Evolutionary conservation across 2,888 invertebrate species (phyloP), one percentile per base, ranked within the genome.

Genomic region (Nephrotoma flavescens): DNA sequence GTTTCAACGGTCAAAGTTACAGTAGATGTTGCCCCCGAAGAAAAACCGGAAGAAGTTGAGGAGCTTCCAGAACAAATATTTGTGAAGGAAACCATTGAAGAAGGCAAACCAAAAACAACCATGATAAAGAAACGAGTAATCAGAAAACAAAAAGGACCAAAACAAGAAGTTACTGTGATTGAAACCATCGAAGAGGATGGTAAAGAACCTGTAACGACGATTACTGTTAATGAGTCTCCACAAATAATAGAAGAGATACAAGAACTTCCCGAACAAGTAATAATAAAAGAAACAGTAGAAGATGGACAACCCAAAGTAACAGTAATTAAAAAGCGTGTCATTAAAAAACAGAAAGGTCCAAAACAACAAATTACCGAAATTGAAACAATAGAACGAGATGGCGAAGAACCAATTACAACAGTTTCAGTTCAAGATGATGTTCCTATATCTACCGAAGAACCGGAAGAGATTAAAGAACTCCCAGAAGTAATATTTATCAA

Each of bases 341-440:
- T 90, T 86, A 91, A 89, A 87, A 91, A 90, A 89, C 89, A 89
- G 3, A 90, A 88, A 88, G 92, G 90, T 85, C 87, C 88, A 85
- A 91, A 90, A 89, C 89, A 91, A 83, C 90, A 92, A 88, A 89
- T 91, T 11, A 90, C 90, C 0, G 89, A 90, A 88, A 90, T 92
- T 87, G 89, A 89, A 44, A 91, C 91, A 0, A 88, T 90, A 7
- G 90, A 91, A 87, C 90, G 90, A 89, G 90, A 90, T 52, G 90
- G 90, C 4, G 89, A 91, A 86, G 87, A 89, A 88, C 90, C 90
- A 0, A 89, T 89, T 89, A 90, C 88, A 0, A 91, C 90, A 0
- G 89, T 90, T 0, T 87, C 88, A 88, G 87, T 89, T 87, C 88
- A 87, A 44, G 86, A 52, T 44, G 3, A 45, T 11, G 71, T 71